phyloP scores from a whole-genome alignment of 1,140 invertebrate species.

The Bombyx mori region ASM3026992v2 NC_085124.1:888001-888500 shows the following conservation, averaged over 20 bases:
- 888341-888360: constrained; percentile 10
- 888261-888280: background rate
- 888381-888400: constrained; percentile 7
- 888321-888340: constrained; percentile 11
- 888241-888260: background rate
- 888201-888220: constrained; percentile 79
- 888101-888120: constrained; percentile 59
- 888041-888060: constrained; percentile 9
- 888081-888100: constrained; percentile 46
- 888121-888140: constrained; percentile 44
- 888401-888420: constrained; percentile 5
- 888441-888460: constrained; percentile 10
- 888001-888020: too few relatives aligned
- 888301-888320: background rate
- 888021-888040: too few relatives aligned
- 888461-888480: too few relatives aligned
- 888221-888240: constrained; percentile 52
- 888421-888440: constrained; percentile 5
- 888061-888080: constrained; percentile 64
- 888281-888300: background rate
- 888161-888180: constrained; percentile 77
- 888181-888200: constrained; percentile 77
- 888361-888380: constrained; percentile 1
- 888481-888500: too few relatives aligned
- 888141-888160: constrained; percentile 75